Base-by-base conservation (phyloP, 2,797 vertebrate species). In the Chelon auratus region DNA sequence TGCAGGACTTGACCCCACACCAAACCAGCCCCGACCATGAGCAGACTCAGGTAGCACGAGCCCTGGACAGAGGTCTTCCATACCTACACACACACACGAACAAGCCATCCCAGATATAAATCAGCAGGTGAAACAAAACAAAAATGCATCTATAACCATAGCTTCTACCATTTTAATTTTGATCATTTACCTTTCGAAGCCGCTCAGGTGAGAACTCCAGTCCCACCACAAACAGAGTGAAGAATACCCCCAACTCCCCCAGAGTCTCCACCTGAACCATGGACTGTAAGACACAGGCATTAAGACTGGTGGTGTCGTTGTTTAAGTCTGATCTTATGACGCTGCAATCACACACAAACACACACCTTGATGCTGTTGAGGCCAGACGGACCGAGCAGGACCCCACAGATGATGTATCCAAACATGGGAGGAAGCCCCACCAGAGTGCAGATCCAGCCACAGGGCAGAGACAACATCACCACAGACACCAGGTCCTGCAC, bases 231-330 rank as follows among this genome's bases (percentile, higher is more conserved):
- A 99, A 99, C 37, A 99, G 94, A 13, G 97, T 99, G 83, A 99
- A 99, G 93, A 99, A 99, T 10, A 99, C 98, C 3, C 98, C 98
- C 69, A 99, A 90, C 80, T 99, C 97, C 75, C 97, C 98, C 53
- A 99, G 83, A 0, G 97, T 99, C 88, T 99, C 97, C 88, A 99
- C 97, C 92, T 99, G 98, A 17, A 99, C 98, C 93, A 99, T 96
- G 40, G 98, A 98, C 98, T 99, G 90, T 20, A 78, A 71, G 60
- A 70, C 0, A 14, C 9, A 2, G 13, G 62, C 5, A 42, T 10
- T 5, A 17, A 58, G 4, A 60, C 5, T 6, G 5, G 0, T 10
- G 2, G 7, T 0, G 30, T 17, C 1, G 9, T 5, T 45, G 14
- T 54, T 64, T 18, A 22, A 30, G 15, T 22, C 20, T 54, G 5